Evolutionary conservation across 2,113 vertebrate species (phyloP).

Genomic region (Ginglymostoma cirratum): DNA sequence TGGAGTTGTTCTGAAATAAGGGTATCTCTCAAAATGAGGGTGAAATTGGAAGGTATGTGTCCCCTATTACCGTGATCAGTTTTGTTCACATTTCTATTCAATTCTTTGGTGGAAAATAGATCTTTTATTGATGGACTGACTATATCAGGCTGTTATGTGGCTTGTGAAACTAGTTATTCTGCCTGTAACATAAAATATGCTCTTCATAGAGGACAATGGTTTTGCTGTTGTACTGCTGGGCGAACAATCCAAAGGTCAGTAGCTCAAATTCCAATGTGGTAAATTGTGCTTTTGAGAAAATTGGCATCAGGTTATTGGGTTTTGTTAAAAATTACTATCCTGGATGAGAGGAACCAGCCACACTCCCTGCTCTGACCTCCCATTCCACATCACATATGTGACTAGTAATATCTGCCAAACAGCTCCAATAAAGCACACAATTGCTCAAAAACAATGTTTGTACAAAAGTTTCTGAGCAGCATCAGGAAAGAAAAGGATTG

Average conservation of each 20-base stretch:
- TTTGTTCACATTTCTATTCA: background rate
- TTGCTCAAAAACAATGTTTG: background rate
- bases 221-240: background rate
- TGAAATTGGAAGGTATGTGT: background rate
- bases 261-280: background rate
- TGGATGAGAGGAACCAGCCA: background rate
- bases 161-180: background rate
- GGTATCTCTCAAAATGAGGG: background rate
- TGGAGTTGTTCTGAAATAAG: background rate
- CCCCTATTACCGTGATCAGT: background rate
- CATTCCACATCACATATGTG: background rate
- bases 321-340: background rate
- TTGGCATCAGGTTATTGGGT: background rate
- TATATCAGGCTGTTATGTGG: background rate
- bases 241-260: background rate
- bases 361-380: background rate
- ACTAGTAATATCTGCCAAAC: background rate
- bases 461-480: too few species aligned
- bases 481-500: too few species aligned
- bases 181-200: background rate
- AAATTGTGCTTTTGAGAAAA: background rate
- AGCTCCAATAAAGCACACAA: background rate
- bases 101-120: background rate
- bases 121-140: background rate
- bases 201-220: background rate